Conservation (phyloP, 2,888 invertebrate genomes). For the Sarcophaga variegata region DNA sequence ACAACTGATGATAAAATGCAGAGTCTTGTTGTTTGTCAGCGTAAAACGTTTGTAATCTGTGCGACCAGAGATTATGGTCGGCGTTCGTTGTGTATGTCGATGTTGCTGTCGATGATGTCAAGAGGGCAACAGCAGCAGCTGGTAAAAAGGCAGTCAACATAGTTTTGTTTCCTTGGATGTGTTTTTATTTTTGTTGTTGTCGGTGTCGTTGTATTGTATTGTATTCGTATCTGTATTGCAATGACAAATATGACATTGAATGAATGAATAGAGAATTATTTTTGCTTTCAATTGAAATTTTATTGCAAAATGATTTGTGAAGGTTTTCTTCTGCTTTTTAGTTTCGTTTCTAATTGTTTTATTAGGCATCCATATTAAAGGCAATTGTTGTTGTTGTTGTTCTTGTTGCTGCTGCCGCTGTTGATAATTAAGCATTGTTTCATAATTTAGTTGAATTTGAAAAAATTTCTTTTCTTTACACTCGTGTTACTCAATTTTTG, state of each 20-base stretch:
- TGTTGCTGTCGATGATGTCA: conserved; percentile 21
- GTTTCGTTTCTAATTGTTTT: background rate
- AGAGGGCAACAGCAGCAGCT: conserved; percentile 34
- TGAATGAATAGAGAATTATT: conserved; percentile 20
- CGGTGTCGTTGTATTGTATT: background rate
- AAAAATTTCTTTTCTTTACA: background rate
- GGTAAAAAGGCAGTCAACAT: conserved; percentile 48
- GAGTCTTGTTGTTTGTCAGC: conserved; percentile 9
- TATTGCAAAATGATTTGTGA: conserved; percentile 8
- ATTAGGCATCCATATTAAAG: conserved; percentile 4
- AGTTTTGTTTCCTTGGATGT: background rate
- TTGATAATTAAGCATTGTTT: conserved; percentile 52
- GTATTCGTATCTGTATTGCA: background rate
- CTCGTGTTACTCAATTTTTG: background rate
- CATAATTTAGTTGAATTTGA: conserved; percentile 8
- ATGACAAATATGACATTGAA: conserved; percentile 49
- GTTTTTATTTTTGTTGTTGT: conserved; percentile 24
- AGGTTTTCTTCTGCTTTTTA: background rate
- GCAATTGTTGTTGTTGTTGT: conserved; percentile 25
- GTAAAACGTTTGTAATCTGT: conserved; percentile 11
- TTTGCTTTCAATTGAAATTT: conserved; percentile 44
- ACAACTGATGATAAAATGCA: conserved; percentile 44
- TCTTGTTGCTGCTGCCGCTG: conserved; percentile 9
- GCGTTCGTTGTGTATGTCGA: conserved; percentile 19
- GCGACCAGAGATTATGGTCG: background rate